A percentile compares a stretch with the other conserved stretches of the same genome.
phyloP scores from a whole-genome alignment of 2,888 invertebrate species.

The Nemotelus nigrinus region DNA sequence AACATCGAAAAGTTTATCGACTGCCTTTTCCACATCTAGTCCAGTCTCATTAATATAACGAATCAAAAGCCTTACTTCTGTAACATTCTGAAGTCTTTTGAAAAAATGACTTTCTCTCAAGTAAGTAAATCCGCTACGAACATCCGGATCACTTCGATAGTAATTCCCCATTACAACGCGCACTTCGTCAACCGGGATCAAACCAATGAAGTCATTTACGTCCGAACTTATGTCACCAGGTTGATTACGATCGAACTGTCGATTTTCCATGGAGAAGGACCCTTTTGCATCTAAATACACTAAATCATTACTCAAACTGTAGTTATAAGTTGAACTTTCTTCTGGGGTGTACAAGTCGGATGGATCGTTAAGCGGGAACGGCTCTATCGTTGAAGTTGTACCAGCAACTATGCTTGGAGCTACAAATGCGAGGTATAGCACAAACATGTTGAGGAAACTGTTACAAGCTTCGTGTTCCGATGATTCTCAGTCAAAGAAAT shows the following conservation, averaged over 20 bases:
- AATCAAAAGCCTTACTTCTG: slow-evolving; percentile 59
- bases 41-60: slow-evolving; percentile 60
- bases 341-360: background rate
- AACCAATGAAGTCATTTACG: slow-evolving; percentile 59
- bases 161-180: slow-evolving; percentile 58
- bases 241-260: background rate
- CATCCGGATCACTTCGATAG: slow-evolving; percentile 60
- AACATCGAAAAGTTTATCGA: slow-evolving; percentile 7
- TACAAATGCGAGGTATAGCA: slow-evolving; percentile 40
- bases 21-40: slow-evolving; percentile 58
- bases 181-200: slow-evolving; percentile 60
- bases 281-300: slow-evolving; percentile 46
- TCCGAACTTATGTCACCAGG: slow-evolving; percentile 55
- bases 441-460: slow-evolving; percentile 43
- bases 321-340: background rate
- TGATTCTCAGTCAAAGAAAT: too few relatives aligned
- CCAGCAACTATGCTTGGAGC: slow-evolving; percentile 41
- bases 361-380: slow-evolving; percentile 8
- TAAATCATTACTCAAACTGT: slow-evolving; percentile 45
- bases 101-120: slow-evolving; percentile 57
- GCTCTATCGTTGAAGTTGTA: slow-evolving; percentile 44
- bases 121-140: slow-evolving; percentile 59
- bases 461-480: too few relatives aligned
- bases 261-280: slow-evolving; percentile 9
- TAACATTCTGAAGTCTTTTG: slow-evolving; percentile 56